phyloP scores from a whole-genome alignment of 2,888 invertebrate species.

The Platycnemis pennipes region DNA sequence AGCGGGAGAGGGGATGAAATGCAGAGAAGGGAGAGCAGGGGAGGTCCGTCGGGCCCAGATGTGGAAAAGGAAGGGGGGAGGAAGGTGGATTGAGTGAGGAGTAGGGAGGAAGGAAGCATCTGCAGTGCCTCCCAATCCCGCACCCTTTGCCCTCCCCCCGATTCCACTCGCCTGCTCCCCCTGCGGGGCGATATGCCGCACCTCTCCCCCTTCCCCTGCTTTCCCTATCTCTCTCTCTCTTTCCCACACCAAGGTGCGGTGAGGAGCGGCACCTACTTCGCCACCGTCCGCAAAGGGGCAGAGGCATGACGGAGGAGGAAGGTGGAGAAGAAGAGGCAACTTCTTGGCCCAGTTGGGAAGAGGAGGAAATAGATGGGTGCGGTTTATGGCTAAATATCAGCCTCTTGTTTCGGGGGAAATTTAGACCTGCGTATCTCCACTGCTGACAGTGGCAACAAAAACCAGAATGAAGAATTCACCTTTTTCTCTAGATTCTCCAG shows the following conservation, averaged over 20 bases:
- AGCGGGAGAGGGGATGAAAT: background rate
- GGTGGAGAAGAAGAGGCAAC: background rate
- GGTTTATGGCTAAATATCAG: too few relatives aligned
- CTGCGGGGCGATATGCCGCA: constrained; percentile 41
- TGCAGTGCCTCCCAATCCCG: background rate
- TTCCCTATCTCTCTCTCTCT: background rate
- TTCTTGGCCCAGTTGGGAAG: background rate
- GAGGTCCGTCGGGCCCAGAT: background rate
- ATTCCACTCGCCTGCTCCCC: background rate
- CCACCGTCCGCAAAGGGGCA: constrained; percentile 28
- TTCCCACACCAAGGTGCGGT: background rate
- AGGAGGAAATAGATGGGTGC: background rate
- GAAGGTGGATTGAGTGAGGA: background rate
- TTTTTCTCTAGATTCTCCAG: too few relatives aligned
- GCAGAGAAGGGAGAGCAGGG: background rate
- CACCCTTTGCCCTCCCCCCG: background rate
- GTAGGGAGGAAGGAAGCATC: background rate
- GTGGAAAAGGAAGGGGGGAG: background rate
- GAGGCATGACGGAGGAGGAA: background rate
- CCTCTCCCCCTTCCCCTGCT: background rate
- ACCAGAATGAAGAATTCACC: too few relatives aligned
- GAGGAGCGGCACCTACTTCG: background rate
- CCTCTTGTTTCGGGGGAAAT: too few relatives aligned
- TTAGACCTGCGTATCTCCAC: too few relatives aligned
- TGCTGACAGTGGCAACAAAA: too few relatives aligned